Percentiles rank a stretch among this genome's conserved stretches.
Conservation (phyloP, 2,888 invertebrate species). For the Nezara viridula region DNA sequence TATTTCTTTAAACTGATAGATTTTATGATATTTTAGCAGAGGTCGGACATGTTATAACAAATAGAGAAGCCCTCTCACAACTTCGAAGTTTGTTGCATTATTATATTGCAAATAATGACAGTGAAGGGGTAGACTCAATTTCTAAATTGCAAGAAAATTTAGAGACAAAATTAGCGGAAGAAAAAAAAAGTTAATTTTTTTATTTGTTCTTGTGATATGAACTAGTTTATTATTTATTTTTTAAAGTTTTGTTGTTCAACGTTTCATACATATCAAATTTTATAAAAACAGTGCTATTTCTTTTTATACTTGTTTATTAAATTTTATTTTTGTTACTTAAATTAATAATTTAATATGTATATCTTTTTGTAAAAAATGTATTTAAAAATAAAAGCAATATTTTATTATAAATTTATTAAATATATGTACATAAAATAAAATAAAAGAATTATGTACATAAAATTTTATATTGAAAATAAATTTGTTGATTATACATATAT, state of each 20-base stretch:
- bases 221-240: neutral
- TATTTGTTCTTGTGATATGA: neutral
- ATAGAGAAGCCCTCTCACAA: neutral
- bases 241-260: neutral
- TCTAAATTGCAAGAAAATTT: neutral
- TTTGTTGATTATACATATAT: too few relatives aligned
- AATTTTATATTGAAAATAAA: slow-evolving; percentile 14
- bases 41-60: neutral
- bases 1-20: neutral
- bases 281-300: neutral
- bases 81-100: neutral
- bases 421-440: too few relatives aligned
- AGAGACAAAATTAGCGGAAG: slow-evolving; percentile 5
- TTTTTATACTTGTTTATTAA: neutral
- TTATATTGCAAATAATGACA: neutral
- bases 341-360: neutral
- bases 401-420: neutral
- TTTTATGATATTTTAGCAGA: neutral
- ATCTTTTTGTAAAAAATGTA: neutral
- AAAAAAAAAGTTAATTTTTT: neutral
- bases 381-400: neutral
- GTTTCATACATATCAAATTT: neutral
- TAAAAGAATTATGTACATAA: neutral
- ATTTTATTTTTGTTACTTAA: slow-evolving; percentile 1
- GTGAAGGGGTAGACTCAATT: neutral